Evolutionary conservation across 92 coral and sea anemone genomes (phyloP), one percentile per base, ranked within the genome.

Genomic region (Porites evermanni): DNA sequence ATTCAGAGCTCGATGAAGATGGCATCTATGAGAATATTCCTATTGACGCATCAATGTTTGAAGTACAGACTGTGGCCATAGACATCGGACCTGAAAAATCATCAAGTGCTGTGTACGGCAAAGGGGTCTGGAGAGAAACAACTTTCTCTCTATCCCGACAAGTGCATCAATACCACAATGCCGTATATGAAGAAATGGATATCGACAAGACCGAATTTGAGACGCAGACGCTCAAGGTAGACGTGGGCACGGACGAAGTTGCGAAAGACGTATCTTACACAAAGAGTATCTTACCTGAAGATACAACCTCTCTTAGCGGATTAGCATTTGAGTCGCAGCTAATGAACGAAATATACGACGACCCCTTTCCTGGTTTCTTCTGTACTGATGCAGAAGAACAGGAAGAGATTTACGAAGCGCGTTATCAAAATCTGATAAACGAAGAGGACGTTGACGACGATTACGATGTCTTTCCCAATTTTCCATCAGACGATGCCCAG

Each of bases 1-100:
- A 73, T 52, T 58, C 80, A 38, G 76, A 53, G 29, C n/a, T 83
- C 20, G 79, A 83, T 11, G 72, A 83, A 18, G 79, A 83, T 1
- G 80, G 72, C 20, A 73, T 60, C 26, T 79, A 86, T 26, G 63
- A 86, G 20, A 78, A 71, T 1, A 70, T 79, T 14, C 87, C 87
- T 2, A 79, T 16, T 71, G 79, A 72, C 20, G 7, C 73, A 52
- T 80, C 90, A 14, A 54, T 80, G 70, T 86, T 70, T 29, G 90
- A 86, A 56, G 78, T 67, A 9, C 90, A 86, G 52, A 86, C 90
- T 19, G 90, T 86, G 8, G 70, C 84, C 65, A 61, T 86, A 63
- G 84, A 78, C 72, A 67, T 86, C 60, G 90, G 87, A 6, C 64
- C 78, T 16, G 90, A 86, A 23, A 38, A 86, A 44, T 14, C 59